Percentiles rank a stretch among this genome's conserved stretches.
Evolutionary conservation across 2,888 invertebrate genomes (phyloP).

Genomic region (Harmothoe impar): DNA sequence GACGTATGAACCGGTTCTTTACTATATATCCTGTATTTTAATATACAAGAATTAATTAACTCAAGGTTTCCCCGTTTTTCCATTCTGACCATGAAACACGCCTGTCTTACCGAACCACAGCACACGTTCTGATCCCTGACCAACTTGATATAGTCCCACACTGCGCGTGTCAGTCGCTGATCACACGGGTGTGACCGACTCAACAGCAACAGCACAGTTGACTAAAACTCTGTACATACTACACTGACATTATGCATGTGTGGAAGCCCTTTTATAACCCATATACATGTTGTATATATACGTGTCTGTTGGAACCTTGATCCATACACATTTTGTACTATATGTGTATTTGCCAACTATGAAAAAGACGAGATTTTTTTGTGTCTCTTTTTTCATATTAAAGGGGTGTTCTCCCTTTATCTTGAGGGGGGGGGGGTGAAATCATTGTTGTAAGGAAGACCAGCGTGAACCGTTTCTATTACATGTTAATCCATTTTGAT

Average conservation of each 20-base stretch:
- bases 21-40: neutral
- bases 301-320: too few species aligned
- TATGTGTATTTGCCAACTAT: too few species aligned
- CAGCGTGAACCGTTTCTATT: neutral
- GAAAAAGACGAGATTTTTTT: too few species aligned
- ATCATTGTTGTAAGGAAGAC: neutral
- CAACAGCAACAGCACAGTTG: neutral
- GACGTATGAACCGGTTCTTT: conserved; percentile 28
- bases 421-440: too few species aligned
- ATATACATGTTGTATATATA: too few species aligned
- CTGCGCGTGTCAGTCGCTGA: neutral
- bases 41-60: neutral
- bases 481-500: neutral
- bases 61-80: neutral
- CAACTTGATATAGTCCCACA: neutral
- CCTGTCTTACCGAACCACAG: neutral
- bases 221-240: neutral
- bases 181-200: neutral
- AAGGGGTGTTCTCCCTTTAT: too few species aligned
- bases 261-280: too few species aligned
- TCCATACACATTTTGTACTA: too few species aligned
- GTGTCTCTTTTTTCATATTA: too few species aligned
- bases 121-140: conserved; percentile 18
- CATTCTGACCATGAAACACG: conserved; percentile 31
- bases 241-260: too few species aligned